phyloP scores from a whole-genome alignment of 2,888 invertebrate genomes.

The Macrosoma leucophasiata region DNA sequence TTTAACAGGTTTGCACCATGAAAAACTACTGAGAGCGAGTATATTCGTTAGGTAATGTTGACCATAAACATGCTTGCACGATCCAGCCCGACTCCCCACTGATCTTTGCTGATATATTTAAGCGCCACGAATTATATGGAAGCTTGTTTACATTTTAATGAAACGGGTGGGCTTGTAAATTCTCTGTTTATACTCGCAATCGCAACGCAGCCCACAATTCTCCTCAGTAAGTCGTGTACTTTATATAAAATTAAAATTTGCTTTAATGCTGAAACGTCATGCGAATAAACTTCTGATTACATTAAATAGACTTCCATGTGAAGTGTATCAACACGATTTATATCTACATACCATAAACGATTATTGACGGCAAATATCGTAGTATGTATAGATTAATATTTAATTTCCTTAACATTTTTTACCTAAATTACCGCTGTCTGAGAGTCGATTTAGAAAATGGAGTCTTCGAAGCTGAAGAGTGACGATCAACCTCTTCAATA shows the following conservation, averaged over 20 bases:
- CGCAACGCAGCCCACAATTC: conserved; percentile 32
- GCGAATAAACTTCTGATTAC: conserved; percentile 34
- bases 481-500: too few relatives aligned
- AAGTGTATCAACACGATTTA: too few relatives aligned
- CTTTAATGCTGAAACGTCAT: conserved; percentile 31
- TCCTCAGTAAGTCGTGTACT: conserved; percentile 28
- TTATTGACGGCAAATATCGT: too few relatives aligned
- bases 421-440: too few relatives aligned
- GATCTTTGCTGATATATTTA: conserved; percentile 28
- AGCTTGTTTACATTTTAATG: conserved; percentile 63
- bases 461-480: too few relatives aligned
- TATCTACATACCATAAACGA: too few relatives aligned
- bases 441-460: too few relatives aligned
- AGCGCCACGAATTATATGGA: conserved; percentile 50
- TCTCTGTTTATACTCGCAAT: conserved; percentile 44
- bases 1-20: too few relatives aligned
- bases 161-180: conserved; percentile 48
- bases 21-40: too few relatives aligned
- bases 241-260: conserved; percentile 8
- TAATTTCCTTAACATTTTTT: too few relatives aligned
- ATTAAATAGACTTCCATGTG: conserved; percentile 28
- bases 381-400: too few relatives aligned
- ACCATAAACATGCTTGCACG: conserved; percentile 45
- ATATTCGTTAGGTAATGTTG: too few relatives aligned
- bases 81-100: conserved; percentile 30